A percentile compares a stretch with the other conserved stretches of the same genome.
phyloP scores from a whole-genome alignment of 2,113 vertebrate genomes.

The Otus sunia region DNA sequence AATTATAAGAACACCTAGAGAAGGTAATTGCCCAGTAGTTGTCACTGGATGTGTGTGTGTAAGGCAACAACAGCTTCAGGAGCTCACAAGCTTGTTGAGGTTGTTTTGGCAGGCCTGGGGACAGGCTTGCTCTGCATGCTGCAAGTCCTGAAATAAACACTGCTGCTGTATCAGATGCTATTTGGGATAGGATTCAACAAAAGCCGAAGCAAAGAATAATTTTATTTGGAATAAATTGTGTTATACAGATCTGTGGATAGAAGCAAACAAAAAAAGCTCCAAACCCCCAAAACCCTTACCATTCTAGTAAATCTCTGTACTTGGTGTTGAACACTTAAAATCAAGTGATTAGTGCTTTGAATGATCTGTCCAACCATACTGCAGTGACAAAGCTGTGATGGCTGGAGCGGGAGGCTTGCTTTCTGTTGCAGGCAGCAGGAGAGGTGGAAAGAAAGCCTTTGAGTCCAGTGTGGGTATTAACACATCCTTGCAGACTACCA shows the following conservation, averaged over 20 bases:
- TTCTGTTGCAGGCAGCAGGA: neutral
- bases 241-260: too few species aligned
- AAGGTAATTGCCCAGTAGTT: neutral
- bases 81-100: neutral
- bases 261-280: neutral
- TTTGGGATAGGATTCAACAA: neutral
- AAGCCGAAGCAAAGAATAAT: neutral
- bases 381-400: neutral
- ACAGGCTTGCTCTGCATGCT: neutral
- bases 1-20: neutral
- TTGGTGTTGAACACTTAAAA: neutral
- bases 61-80: neutral
- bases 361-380: neutral
- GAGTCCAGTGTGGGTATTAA: neutral
- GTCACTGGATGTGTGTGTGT: neutral
- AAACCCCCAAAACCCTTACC: accelerated
- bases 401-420: neutral
- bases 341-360: neutral
- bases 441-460: neutral
- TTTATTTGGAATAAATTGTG: neutral
- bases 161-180: neutral
- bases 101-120: neutral
- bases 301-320: neutral
- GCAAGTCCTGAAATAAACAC: neutral
- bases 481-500: neutral